Percentiles rank a stretch among this genome's conserved stretches.
Evolutionary conservation across 2,797 vertebrate genomes (phyloP).

Genomic region (Onychomys torridus): DNA sequence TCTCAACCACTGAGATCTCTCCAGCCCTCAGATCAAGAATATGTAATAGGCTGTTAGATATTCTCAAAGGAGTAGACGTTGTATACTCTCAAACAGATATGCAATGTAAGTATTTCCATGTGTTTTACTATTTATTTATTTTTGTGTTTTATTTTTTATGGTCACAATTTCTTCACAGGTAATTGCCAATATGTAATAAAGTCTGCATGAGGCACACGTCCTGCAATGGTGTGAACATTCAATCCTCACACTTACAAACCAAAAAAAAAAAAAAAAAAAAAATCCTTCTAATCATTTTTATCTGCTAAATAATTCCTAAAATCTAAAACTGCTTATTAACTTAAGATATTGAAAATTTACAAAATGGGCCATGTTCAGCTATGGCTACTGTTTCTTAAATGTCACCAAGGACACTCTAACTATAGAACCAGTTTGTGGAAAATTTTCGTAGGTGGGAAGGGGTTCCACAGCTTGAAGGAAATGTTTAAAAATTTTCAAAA

Average conservation of each 20-base stretch:
- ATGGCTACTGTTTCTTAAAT: not conserved
- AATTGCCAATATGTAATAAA: not conserved
- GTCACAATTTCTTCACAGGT: not conserved
- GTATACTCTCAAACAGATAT: slow-evolving; percentile 4
- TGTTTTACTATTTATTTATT: no score
- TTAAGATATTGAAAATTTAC: slow-evolving; percentile 33
- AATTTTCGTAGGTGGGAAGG: not conserved
- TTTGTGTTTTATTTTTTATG: no score
- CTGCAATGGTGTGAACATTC: not conserved
- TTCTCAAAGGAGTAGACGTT: slow-evolving; percentile 13
- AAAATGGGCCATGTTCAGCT: not conserved
- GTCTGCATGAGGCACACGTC: no score
- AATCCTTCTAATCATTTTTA: slow-evolving; percentile 7
- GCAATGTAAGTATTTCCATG: not conserved
- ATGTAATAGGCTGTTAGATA: not conserved
- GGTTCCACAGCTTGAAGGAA: slow-evolving; percentile 4
- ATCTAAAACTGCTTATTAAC: slow-evolving; percentile 21
- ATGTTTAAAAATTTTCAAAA: not conserved
- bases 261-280: not conserved
- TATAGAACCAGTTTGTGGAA: not conserved
- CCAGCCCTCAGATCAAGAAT: not conserved
- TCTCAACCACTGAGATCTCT: not conserved
- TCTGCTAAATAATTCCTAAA: slow-evolving; percentile 28
- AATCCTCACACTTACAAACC: not conserved
- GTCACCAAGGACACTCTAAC: not conserved